Percentiles rank a stretch among this genome's conserved stretches.
These are phyloP conservation scores for Drosophila albomicans DNA, from an alignment of 1,140 invertebrate genomes.

Conservation along the genomic window DNA sequence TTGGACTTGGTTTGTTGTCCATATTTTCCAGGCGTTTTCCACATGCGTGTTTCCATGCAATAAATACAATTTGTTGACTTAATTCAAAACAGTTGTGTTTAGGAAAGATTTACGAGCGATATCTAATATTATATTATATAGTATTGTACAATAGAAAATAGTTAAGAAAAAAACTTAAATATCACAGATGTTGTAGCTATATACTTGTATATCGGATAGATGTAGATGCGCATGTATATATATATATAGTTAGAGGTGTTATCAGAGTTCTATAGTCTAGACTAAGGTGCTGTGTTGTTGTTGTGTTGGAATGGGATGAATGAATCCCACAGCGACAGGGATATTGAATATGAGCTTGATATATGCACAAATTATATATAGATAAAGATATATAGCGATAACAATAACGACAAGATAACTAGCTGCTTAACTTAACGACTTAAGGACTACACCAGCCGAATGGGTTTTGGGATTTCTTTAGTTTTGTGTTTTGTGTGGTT, in stretches of 20 bases:
- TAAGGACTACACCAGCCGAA: constrained; percentile 45
- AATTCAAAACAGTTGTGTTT: constrained; percentile 7
- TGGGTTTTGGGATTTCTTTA: background rate
- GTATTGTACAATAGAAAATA: constrained; percentile 70
- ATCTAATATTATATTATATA: constrained; percentile 40
- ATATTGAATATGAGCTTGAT: constrained; percentile 64
- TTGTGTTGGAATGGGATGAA: constrained; percentile 23
- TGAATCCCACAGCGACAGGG: constrained; percentile 7
- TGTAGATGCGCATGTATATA: constrained; percentile 20
- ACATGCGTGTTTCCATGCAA: constrained; percentile 45
- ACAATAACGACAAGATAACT: constrained; percentile 44
- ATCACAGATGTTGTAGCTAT: constrained; percentile 74
- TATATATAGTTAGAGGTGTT: constrained; percentile 38
- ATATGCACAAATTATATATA: constrained; percentile 52
- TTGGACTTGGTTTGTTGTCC: constrained; percentile 25
- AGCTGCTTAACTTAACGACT: constrained; percentile 55
- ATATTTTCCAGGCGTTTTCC: constrained; percentile 25
- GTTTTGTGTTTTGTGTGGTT: background rate
- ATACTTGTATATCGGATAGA: constrained; percentile 31
- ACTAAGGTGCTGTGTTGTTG: background rate
- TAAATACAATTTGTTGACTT: constrained; percentile 61
- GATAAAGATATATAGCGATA: background rate
- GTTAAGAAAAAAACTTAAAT: constrained; percentile 82
- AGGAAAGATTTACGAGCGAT: constrained; percentile 33
- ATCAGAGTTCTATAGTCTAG: constrained; percentile 18